phyloP scores from a whole-genome alignment of 53 echinoderm and acorn worm genomes.

The Holothuria scabra region DNA sequence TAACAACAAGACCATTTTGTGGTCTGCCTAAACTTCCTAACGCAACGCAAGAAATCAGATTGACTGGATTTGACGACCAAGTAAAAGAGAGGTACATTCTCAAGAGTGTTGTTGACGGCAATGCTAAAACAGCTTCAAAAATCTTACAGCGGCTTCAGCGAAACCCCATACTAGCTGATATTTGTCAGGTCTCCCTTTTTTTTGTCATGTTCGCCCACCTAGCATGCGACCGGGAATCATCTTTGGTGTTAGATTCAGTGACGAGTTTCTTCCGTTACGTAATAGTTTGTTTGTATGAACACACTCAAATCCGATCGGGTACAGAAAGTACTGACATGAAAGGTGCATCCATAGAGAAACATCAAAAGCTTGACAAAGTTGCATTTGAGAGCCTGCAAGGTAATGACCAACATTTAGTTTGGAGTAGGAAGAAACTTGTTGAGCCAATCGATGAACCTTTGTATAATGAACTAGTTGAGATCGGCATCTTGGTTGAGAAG shows the following conservation, averaged over 20 bases:
- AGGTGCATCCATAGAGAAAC: not conserved
- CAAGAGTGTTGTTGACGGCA: not conserved
- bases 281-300: not conserved
- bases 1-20: not conserved
- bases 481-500: too few relatives aligned
- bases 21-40: not conserved
- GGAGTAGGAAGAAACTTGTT: too few relatives aligned
- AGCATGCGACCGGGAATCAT: not conserved
- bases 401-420: too few relatives aligned
- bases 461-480: too few relatives aligned
- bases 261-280: too few relatives aligned
- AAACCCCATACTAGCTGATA: not conserved
- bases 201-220: too few relatives aligned
- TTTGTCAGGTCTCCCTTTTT: too few relatives aligned
- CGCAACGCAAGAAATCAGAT: not conserved
- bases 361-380: too few relatives aligned
- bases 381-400: too few relatives aligned
- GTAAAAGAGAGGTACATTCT: not conserved
- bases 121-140: not conserved
- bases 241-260: not conserved
- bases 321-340: too few relatives aligned
- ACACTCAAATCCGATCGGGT: not conserved
- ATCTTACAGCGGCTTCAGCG: not conserved
- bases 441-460: too few relatives aligned
- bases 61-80: slow-evolving; percentile 8